Evolutionary conservation across 1,140 invertebrate genomes (phyloP).

Genomic region (Tenebrio molitor): DNA sequence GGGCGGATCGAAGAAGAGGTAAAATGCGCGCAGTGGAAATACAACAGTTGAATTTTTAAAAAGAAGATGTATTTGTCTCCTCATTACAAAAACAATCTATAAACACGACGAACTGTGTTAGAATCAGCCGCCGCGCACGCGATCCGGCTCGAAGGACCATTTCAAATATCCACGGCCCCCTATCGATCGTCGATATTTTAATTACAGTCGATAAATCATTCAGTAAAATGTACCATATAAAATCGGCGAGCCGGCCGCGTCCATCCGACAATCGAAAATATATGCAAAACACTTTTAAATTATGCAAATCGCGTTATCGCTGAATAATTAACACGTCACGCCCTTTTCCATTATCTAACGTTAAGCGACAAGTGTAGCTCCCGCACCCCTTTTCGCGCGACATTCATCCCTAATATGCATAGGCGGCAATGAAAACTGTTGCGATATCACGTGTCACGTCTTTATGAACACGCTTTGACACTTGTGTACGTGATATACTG

Average conservation of each 20-base stretch:
- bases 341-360: conserved; percentile 55
- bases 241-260: background rate
- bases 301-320: conserved; percentile 48
- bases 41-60: too few species aligned
- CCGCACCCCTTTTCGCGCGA: conserved; percentile 39
- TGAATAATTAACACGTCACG: conserved; percentile 54
- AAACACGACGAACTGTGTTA: too few species aligned
- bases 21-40: too few species aligned
- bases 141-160: too few species aligned
- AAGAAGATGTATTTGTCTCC: too few species aligned
- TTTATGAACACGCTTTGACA: conserved; percentile 54
- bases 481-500: conserved; percentile 51
- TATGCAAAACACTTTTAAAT: conserved; percentile 33
- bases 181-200: too few species aligned
- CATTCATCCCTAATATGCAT: conserved; percentile 34
- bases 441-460: conserved; percentile 50
- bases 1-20: too few species aligned
- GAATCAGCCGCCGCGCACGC: too few species aligned
- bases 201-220: background rate
- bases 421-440: conserved; percentile 11
- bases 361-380: conserved; percentile 55
- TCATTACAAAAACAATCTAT: too few species aligned
- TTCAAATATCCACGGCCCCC: too few species aligned
- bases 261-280: conserved; percentile 13
- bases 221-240: background rate